Base-by-base conservation (phyloP, 2,797 vertebrate species). In the Australoheros facetus region DNA sequence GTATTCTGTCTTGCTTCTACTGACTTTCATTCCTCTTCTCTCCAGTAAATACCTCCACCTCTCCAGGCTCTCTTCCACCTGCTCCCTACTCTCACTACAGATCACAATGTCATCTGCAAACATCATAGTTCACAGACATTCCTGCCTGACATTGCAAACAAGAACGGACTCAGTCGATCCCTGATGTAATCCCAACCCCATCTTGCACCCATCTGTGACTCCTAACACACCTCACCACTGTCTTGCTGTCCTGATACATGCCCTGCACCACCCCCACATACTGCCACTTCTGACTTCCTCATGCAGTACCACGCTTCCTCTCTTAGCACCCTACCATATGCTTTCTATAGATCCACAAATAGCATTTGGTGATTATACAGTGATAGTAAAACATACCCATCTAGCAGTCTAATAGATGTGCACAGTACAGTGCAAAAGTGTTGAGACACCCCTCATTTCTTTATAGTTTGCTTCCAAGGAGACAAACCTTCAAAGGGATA, bases 361-460 rank as follows among this genome's bases (percentile, higher is more conserved):
- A 21, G 42, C 60, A 64, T 64, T 64, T 64, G 60, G 26, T 64
- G 60, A 64, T 64, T 71, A 23, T 55, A 71, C 57, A 74, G 23
- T 58, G 42, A 69, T 42, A 71, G 5, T 76, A 51, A 77, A 76
- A n/a, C 2, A 56, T 39, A 23, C 9, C 30, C n/a, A 66, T 62
- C 32, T 26, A 74, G 64, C 75, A 76, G 84, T 56, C 4, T 72
- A 54, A 71, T 75, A 77, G 37, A 13, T 45, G 82, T 90, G 3
- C 88, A 84, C 88, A 88, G 82, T 64, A 45, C 60, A 64, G 39
- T 28, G 26, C 45, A 64, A 45, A 23, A 45, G 39, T 45, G 23
- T 12, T 48, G 62, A 66, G 62, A 23, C 17, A 48, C 9, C 39
- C 13, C 4, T 42, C 39, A 42, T 42, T 42, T 14, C 39, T 42